phyloP scores from a whole-genome alignment of 1,140 invertebrate species.

The Hesperophylax magnus region DNA sequence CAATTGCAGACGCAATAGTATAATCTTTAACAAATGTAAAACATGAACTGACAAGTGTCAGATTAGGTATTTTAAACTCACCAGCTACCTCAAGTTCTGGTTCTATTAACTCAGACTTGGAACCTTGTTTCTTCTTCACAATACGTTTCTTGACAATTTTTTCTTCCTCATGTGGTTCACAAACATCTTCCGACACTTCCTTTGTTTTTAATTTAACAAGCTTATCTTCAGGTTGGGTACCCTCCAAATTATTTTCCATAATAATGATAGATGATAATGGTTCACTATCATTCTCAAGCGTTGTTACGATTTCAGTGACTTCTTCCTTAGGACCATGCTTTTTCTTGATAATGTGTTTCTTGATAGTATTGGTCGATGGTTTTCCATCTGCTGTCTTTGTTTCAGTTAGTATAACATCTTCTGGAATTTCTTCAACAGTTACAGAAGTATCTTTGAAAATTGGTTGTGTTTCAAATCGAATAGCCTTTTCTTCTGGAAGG shows the following conservation, averaged over 20 bases:
- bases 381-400: constrained; percentile 60
- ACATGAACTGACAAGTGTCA: not conserved
- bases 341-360: constrained; percentile 60
- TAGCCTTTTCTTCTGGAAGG: not conserved
- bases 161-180: too few relatives aligned
- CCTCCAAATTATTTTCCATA: not conserved
- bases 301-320: constrained; percentile 62
- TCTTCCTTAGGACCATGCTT: constrained; percentile 60
- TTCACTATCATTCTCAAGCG: constrained; percentile 63
- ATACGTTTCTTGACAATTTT: too few relatives aligned
- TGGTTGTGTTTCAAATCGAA: not conserved
- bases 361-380: constrained; percentile 51
- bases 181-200: too few relatives aligned
- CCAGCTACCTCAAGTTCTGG: too few relatives aligned
- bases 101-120: too few relatives aligned
- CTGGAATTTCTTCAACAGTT: constrained; percentile 38
- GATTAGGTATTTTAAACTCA: not conserved
- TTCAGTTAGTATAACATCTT: constrained; percentile 62
- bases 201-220: not conserved
- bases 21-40: constrained; percentile 4
- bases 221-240: not conserved
- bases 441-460: constrained; percentile 4
- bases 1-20: not conserved
- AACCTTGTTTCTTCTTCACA: too few relatives aligned
- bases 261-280: constrained; percentile 25